phyloP scores from a whole-genome alignment of 2,888 invertebrate species.

The Scaptomyza flava region DNA sequence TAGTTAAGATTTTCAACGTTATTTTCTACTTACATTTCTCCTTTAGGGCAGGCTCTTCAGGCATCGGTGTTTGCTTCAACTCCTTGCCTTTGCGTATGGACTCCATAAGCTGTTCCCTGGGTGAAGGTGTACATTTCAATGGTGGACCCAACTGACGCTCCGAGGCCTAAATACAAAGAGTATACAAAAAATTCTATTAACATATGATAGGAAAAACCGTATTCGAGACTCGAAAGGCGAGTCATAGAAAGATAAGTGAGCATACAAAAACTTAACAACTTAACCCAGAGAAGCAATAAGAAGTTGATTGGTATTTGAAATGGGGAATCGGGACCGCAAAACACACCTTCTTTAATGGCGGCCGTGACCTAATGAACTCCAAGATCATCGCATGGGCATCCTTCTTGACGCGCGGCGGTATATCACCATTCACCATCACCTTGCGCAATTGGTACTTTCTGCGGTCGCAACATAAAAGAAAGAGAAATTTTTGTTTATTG shows the following conservation, averaged over 20 bases:
- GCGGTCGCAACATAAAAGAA: constrained; percentile 33
- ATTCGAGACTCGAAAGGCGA: too few species aligned
- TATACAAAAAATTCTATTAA: not conserved
- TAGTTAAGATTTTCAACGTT: not conserved
- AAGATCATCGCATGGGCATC: constrained; percentile 98
- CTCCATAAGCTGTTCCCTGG: constrained; percentile 93
- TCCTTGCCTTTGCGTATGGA: constrained; percentile 92
- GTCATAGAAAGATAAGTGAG: constrained; percentile 3
- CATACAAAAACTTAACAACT: constrained; percentile 2
- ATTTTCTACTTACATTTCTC: constrained; percentile 85
- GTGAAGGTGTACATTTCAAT: constrained; percentile 89
- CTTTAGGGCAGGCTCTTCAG: constrained; percentile 84
- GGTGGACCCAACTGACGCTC: constrained; percentile 93
- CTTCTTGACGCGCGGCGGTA: constrained; percentile 93
- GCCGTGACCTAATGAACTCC: constrained; percentile 97
- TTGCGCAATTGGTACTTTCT: constrained; percentile 94
- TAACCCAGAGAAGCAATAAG: not conserved
- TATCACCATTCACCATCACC: constrained; percentile 92
- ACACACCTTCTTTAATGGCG: constrained; percentile 94
- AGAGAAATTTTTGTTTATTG: constrained; percentile 46
- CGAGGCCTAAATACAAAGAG: constrained; percentile 87
- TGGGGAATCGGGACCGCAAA: constrained; percentile 21
- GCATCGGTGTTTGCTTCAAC: constrained; percentile 86
- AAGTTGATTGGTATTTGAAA: constrained; percentile 1
- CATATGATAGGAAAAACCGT: not conserved